Percentiles rank a stretch among this genome's conserved stretches.
Conservation (phyloP, 2,113 vertebrate species). For the Corapipo altera region DNA sequence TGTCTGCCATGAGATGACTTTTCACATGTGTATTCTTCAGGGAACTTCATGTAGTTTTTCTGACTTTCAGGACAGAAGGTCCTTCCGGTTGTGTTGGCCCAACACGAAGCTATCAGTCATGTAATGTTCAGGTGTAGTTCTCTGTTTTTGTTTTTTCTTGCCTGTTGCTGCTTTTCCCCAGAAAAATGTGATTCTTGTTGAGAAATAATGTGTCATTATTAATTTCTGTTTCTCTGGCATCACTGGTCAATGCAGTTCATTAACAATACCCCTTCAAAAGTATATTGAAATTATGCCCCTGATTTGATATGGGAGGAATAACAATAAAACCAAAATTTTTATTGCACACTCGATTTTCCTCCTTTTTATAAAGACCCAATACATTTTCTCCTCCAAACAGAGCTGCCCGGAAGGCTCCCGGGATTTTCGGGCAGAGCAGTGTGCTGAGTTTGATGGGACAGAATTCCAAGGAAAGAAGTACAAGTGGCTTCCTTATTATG, state of each 20-base stretch:
- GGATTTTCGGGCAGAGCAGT: conserved; percentile 94
- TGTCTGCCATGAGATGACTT: not conserved
- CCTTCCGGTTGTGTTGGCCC: conserved; percentile 87
- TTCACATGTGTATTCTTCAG: not conserved
- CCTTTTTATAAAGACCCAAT: not conserved
- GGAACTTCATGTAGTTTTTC: not conserved
- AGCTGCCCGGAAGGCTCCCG: conserved; percentile 84
- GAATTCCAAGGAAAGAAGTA: conserved; percentile 90
- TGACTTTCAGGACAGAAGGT: conserved; percentile 81
- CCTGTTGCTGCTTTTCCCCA: not conserved
- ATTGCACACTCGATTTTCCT: not conserved
- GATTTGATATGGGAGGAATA: not conserved
- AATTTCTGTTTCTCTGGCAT: not conserved
- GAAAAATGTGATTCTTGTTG: not conserved
- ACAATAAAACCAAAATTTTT: not conserved
- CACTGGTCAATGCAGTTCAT: not conserved
- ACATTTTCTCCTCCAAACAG: conserved; percentile 62
- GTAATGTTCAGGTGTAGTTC: conserved; percentile 84
- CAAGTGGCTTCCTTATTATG: conserved; percentile 93
- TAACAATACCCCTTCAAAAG: not conserved
- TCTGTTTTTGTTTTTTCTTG: not conserved
- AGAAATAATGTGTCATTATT: not conserved
- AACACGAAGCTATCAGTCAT: conserved; percentile 81
- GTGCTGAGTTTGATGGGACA: conserved; percentile 83
- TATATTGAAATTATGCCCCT: not conserved